Base-by-base conservation (phyloP, 2,113 vertebrate genomes). In the Tenrec ecaudatus region DNA sequence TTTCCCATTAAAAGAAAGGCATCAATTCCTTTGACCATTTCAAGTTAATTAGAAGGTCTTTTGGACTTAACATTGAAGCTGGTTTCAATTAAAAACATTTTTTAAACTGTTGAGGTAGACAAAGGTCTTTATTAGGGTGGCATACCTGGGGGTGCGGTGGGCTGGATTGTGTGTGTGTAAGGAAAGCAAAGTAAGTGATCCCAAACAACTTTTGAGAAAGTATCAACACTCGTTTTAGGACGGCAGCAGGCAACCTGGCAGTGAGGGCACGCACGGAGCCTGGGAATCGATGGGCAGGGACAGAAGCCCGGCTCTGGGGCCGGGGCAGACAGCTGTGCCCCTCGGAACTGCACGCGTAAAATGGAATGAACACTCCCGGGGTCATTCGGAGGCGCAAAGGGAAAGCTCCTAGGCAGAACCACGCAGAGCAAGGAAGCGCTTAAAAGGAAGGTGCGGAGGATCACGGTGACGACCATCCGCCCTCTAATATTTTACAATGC, bases 11-110 rank as follows among this genome's bases (percentile, higher is more conserved):
- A 95, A 94, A 93, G 84, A 88, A 94, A 86, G 47, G 69, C 94
- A 94, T 95, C 96, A 96, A 95, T 93, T 92, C 91, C 93, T 97
- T 95, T 25, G 64, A 91, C 33, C 64, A 89, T 95, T 95, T 93
- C 81, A 85, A 96, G 80, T 95, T 95, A 96, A 96, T 95, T 82
- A 96, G 90, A 86, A 82, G 71, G 92, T 87, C 58, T 95, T 92
- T 94, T 73, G 82, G 80, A 93, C 71, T 95, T 90, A 96, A 96
- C 96, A 88, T 94, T 95, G 76, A 95, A 94, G 95, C 73, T 90
- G 92, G 78, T 94, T 95, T 96, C 73, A 94, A 75, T 79, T 79
- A 82, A 73, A 71, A 25, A 19, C 60, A 22, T 25, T 69, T 69
- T n/a, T 69, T 69, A 69, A n/a, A 82, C 22, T 92, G 83, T 78